These are phyloP conservation scores for Anguilla marmorata DNA, from an alignment of 2,797 vertebrate species.

Conservation along the genomic window DNA sequence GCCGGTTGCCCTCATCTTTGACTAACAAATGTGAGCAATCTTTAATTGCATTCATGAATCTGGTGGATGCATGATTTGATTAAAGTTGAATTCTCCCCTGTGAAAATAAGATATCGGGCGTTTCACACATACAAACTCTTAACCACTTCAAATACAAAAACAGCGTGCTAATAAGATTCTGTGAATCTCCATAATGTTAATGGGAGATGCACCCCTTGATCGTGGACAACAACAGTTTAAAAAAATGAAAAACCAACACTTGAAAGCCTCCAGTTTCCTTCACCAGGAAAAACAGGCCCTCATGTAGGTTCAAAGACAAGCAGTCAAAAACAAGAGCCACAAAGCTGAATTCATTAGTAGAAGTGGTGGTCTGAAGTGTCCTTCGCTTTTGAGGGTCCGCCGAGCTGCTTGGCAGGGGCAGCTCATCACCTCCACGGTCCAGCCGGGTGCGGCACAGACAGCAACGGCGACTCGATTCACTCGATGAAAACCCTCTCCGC, in stretches of 20 bases:
- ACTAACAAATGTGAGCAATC: neutral
- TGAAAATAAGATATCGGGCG: neutral
- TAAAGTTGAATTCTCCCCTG: neutral
- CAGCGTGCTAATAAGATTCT: neutral
- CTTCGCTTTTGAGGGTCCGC: neutral
- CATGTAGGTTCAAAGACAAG: neutral
- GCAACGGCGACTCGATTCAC: neutral
- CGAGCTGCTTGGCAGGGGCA: neutral
- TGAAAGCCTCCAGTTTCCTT: neutral
- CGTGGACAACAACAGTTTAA: neutral
- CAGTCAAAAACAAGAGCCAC: neutral
- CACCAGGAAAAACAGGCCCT: neutral
- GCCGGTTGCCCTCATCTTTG: neutral
- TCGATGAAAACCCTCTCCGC: neutral
- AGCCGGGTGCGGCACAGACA: neutral
- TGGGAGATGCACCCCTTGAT: neutral
- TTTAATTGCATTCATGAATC: neutral
- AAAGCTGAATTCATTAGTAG: neutral
- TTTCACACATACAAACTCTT: neutral
- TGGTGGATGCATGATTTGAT: neutral
- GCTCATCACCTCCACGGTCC: neutral
- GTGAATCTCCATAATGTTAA: neutral
- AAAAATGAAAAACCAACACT: neutral
- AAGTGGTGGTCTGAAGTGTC: neutral
- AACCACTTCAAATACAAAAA: neutral